Evolutionary conservation across 2,888 invertebrate genomes (phyloP).

Genomic region (Eilema sororculum): DNA sequence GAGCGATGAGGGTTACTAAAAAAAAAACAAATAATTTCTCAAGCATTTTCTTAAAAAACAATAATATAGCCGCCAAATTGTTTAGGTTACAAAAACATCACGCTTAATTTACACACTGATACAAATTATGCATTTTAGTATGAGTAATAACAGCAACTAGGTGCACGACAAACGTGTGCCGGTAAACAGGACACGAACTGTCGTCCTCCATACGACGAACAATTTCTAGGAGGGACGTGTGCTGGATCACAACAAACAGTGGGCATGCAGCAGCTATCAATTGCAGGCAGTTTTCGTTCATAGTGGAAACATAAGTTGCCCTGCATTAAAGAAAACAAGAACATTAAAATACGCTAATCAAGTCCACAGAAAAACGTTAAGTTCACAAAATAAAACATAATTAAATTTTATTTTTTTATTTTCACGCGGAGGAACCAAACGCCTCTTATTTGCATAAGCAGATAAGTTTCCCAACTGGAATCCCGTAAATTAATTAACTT

Average conservation of each 20-base stretch:
- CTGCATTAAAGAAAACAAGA: conserved; percentile 59
- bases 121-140: background rate
- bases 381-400: background rate
- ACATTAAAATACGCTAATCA: conserved; percentile 27
- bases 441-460: conserved; percentile 76
- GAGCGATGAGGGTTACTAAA: background rate
- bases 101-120: conserved; percentile 40
- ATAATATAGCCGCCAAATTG: conserved; percentile 68
- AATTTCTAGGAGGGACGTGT: background rate
- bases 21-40: conserved; percentile 9
- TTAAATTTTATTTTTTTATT: conserved; percentile 45
- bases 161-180: conserved; percentile 44
- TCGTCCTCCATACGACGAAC: background rate
- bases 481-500: conserved; percentile 80
- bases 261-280: conserved; percentile 27
- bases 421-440: conserved; percentile 47
- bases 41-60: conserved; percentile 30
- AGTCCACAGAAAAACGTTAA: conserved; percentile 24
- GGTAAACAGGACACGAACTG: conserved; percentile 58
- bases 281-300: conserved; percentile 62
- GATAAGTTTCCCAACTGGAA: conserved; percentile 70
- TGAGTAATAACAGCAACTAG: conserved; percentile 57
- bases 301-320: conserved; percentile 76
- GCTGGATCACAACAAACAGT: conserved; percentile 9
- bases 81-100: conserved; percentile 46